Evolutionary conservation across 2,113 vertebrate species (phyloP).

Genomic region (Aldabrachelys gigantea): DNA sequence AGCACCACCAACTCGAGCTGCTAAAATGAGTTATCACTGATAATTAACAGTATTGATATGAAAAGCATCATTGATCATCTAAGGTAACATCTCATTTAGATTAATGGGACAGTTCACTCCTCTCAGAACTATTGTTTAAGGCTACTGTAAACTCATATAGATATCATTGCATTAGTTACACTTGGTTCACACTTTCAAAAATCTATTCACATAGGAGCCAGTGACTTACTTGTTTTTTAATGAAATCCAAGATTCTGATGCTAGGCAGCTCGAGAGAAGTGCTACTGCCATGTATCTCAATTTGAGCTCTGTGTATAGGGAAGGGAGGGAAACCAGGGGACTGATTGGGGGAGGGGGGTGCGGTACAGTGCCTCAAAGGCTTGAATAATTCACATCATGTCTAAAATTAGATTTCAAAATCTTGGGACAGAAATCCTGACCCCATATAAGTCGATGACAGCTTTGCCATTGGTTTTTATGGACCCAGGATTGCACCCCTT

Average conservation of each 20-base stretch:
- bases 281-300: not conserved
- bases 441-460: too few relatives aligned
- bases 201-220: not conserved
- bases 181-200: not conserved
- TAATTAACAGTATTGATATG: not conserved
- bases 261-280: not conserved
- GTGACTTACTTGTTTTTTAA: not conserved
- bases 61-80: not conserved
- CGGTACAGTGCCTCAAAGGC: conserved; percentile 38
- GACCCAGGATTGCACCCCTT: not conserved
- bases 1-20: not conserved
- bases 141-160: not conserved
- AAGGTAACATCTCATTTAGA: not conserved
- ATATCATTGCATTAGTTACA: not conserved
- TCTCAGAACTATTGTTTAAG: not conserved
- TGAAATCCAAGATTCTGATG: not conserved
- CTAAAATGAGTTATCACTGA: not conserved
- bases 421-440: not conserved
- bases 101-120: not conserved
- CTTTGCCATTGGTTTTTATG: not conserved
- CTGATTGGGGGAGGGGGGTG: not conserved
- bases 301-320: conserved; percentile 7
- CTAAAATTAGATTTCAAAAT: not conserved
- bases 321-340: not conserved
- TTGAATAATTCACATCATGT: not conserved